phyloP scores from a whole-genome alignment of 2,797 vertebrate species.

The Trematomus bernacchii region DNA sequence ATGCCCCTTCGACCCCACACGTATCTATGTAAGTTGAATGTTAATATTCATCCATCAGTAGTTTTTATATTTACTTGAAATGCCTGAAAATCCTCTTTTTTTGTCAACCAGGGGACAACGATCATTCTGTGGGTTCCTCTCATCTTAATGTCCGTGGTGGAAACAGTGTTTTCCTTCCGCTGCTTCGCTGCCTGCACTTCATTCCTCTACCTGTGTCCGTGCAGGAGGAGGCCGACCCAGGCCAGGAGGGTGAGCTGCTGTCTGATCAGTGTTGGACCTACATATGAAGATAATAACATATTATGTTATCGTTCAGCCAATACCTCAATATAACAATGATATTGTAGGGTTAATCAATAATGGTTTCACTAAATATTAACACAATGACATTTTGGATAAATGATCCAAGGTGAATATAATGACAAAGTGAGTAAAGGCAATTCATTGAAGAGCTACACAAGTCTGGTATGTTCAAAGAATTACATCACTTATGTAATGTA shows the following conservation, averaged over 20 bases:
- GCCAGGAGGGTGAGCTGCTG: conserved; percentile 69
- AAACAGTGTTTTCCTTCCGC: conserved; percentile 85
- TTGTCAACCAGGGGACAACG: conserved; percentile 86
- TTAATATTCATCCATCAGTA: neutral
- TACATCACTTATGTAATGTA: neutral
- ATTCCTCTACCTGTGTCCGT: conserved; percentile 84
- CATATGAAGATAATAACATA: too few relatives aligned
- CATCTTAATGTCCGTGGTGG: conserved; percentile 83
- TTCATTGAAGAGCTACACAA: too few relatives aligned
- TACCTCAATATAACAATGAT: too few relatives aligned
- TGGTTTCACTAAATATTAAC: too few relatives aligned
- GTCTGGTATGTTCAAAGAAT: neutral
- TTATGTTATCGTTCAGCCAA: too few relatives aligned
- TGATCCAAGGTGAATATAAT: too few relatives aligned
- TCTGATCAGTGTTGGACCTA: neutral
- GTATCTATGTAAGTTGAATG: conserved; percentile 89
- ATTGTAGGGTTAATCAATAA: too few relatives aligned
- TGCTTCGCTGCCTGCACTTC: conserved; percentile 84
- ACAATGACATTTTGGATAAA: too few relatives aligned
- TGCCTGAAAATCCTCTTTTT: too few relatives aligned
- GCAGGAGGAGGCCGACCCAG: conserved; percentile 71
- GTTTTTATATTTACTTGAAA: neutral
- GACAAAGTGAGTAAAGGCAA: too few relatives aligned
- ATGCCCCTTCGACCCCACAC: conserved; percentile 94
- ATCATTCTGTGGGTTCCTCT: conserved; percentile 91